Percentiles rank a stretch among this genome's conserved stretches.
Evolutionary conservation across 1,140 invertebrate species (phyloP).

Genomic region (Arion vulgaris): DNA sequence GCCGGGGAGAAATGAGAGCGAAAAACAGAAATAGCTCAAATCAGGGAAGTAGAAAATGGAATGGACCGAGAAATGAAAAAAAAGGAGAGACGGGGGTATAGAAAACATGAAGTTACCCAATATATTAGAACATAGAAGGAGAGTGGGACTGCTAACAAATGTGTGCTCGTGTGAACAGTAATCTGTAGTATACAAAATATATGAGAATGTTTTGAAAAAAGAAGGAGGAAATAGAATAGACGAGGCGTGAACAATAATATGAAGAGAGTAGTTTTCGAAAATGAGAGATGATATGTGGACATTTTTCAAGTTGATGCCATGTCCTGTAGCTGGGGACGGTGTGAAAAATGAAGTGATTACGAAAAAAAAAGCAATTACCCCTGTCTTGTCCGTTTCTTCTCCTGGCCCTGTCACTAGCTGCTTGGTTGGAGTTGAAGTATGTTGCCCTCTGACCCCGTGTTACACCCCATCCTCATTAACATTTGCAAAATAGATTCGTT

Average conservation of each 20-base stretch:
- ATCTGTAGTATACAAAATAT: not conserved
- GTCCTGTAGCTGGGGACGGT: constrained; percentile 9
- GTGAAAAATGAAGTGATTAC: constrained; percentile 27
- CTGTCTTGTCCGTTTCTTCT: constrained; percentile 11
- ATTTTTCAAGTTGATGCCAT: constrained; percentile 18
- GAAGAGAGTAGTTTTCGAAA: constrained; percentile 4
- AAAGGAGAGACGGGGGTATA: not conserved
- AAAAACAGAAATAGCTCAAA: constrained; percentile 34
- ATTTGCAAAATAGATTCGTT: constrained; percentile 4
- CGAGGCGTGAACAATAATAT: not conserved
- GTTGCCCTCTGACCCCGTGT: constrained; percentile 13
- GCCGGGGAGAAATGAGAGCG: constrained; percentile 24
- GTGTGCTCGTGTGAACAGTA: not conserved
- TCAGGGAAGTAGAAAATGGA: constrained; percentile 18
- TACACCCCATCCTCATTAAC: constrained; percentile 12
- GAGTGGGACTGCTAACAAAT: not conserved
- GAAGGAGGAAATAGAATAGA: not conserved
- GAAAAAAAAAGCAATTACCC: constrained; percentile 18
- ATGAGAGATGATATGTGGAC: constrained; percentile 21
- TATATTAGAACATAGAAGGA: not conserved
- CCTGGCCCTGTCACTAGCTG: not conserved
- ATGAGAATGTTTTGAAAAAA: not conserved
- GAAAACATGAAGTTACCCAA: not conserved
- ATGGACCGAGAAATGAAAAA: constrained; percentile 9
- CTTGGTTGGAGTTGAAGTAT: not conserved